Conservation (phyloP, 2,888 invertebrate species). For the Frankliniella intonsa region DNA sequence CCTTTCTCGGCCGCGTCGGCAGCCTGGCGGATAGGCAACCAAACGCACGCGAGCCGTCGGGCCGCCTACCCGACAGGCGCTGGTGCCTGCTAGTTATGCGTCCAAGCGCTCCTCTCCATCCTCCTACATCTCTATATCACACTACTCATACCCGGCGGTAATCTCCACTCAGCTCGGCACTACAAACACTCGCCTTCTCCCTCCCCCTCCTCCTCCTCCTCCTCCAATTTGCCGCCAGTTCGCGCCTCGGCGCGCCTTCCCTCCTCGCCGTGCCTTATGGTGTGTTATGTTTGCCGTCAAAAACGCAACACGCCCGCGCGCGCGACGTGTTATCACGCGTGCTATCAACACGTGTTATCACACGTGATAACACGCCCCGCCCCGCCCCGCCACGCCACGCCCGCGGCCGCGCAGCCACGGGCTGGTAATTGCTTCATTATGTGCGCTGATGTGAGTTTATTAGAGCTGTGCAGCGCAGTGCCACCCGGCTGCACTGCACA, state of each 20-base stretch:
- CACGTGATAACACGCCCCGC: background rate
- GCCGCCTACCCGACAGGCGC: background rate
- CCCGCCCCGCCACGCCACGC: background rate
- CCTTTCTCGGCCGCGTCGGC: too few species aligned
- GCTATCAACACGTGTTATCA: background rate
- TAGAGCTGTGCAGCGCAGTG: background rate
- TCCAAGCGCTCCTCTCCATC: background rate
- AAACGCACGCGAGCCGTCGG: background rate
- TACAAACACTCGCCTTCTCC: background rate
- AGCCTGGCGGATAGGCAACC: background rate
- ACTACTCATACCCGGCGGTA: background rate
- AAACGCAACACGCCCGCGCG: background rate
- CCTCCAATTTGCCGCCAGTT: background rate
- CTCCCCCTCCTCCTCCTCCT: background rate
- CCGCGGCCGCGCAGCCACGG: background rate
- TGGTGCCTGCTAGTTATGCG: too few species aligned
- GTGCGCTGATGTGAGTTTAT: background rate
- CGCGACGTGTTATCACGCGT: constrained; percentile 5
- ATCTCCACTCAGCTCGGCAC: background rate
- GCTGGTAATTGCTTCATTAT: constrained; percentile 9
- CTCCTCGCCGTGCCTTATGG: background rate
- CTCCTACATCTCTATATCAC: background rate
- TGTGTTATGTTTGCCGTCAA: background rate
- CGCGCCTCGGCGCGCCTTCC: background rate
- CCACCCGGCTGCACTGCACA: too few species aligned